These are phyloP conservation scores for Apis laboriosa DNA, from an alignment of 1,140 invertebrate genomes.

Conservation along the genomic window DNA sequence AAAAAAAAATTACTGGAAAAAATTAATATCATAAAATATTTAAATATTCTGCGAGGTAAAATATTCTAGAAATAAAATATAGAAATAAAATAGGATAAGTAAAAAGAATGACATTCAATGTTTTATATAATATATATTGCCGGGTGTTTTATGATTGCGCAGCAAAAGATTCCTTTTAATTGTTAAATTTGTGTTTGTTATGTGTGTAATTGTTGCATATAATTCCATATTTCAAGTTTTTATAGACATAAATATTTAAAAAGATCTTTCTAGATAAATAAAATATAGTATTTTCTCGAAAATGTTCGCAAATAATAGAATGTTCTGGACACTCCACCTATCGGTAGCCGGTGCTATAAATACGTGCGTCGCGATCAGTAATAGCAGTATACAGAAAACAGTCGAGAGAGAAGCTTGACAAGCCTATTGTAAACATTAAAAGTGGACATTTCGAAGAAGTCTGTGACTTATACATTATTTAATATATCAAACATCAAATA, in stretches of 20 bases:
- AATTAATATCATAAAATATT: background rate
- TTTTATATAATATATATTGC: background rate
- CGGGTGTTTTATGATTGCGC: too few species aligned
- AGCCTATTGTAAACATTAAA: background rate
- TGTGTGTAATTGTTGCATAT: background rate
- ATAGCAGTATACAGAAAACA: constrained; percentile 33
- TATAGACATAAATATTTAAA: background rate
- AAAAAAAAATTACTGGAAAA: too few species aligned
- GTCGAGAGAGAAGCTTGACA: background rate
- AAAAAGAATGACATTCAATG: background rate
- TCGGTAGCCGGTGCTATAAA: constrained; percentile 49
- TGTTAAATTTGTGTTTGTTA: background rate
- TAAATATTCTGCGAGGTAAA: background rate
- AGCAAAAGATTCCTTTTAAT: background rate
- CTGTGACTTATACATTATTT: background rate
- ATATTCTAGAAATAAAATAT: background rate
- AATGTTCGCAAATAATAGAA: constrained; percentile 7
- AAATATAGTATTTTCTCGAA: constrained; percentile 29
- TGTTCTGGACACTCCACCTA: constrained; percentile 12
- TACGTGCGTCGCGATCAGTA: background rate
- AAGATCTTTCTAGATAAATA: background rate
- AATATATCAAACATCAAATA: background rate
- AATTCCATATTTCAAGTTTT: too few species aligned
- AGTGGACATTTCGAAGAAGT: background rate
- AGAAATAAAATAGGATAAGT: background rate